Base-by-base conservation (phyloP, 2,797 vertebrate species). In the Enteromius afrohamiltoni region DNA sequence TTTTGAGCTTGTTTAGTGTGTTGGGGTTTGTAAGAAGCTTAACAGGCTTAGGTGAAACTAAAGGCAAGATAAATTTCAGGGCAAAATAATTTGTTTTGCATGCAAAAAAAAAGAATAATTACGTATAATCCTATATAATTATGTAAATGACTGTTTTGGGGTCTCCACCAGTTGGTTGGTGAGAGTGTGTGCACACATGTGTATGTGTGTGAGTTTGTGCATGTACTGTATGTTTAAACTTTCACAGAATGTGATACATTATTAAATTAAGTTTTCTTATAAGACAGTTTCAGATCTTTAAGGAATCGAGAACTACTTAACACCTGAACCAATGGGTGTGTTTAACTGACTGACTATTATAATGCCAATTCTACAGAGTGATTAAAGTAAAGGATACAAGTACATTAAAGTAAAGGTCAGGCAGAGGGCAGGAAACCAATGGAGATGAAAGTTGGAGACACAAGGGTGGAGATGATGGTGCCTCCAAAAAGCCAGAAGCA, bases 71-170 rank as follows among this genome's bases (percentile, higher is more conserved):
- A 47, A 77, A 83, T 85, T 79, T 91, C 83, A 85, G 67, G 79
- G 89, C 89, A 77, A 88, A 89, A 89, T 92, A 90, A 93, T 93
- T 69, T 93, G 92, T 93, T 91, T 82, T 89, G 90, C 40, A 88
- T 92, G 92, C 92, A 92, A 34, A 34, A 34, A 34, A 93, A 93
- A 93, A 91, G 87, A 91, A 92, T 80, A 80, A 84, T 88, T 85
- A 1, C 11, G 90, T 87, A 91, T 92, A 55, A 55, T 92, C 92
- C 93, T 89, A 94, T 86, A 92, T 92, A 93, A 93, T 92, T 86
- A 89, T 92, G 89, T 76, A 88, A 88, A 51, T 75, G 37, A 40
- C 34, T 68, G 34, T 37, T 40, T 68, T 13, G 65, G 34, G 34
- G 34, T 68, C 19, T 68, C 34, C 40, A 68, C 17, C 62, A 73